These are phyloP conservation scores for Thalpophila matura DNA, from an alignment of 2,888 invertebrate species.

Conservation along the genomic window DNA sequence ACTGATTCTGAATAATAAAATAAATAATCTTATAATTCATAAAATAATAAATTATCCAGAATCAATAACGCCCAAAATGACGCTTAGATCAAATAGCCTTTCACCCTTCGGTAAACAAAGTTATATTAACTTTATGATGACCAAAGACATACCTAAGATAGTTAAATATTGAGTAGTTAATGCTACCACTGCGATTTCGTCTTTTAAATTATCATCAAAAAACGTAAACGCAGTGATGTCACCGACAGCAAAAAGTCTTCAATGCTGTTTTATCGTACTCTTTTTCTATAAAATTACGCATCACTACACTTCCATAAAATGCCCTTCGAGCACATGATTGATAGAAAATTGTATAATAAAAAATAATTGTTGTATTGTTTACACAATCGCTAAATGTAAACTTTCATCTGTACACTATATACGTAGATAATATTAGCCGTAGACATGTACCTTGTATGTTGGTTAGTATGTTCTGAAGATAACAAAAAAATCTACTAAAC, in stretches of 20 bases:
- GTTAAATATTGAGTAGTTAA: too few relatives aligned
- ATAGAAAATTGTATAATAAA: slow-evolving; percentile 28
- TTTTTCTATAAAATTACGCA: background rate
- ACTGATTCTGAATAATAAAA: too few relatives aligned
- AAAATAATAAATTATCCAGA: too few relatives aligned
- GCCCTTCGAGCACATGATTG: slow-evolving; percentile 58
- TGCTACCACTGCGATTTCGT: too few relatives aligned
- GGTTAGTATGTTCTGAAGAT: slow-evolving; percentile 81
- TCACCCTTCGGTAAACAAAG: too few relatives aligned
- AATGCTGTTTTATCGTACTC: too few relatives aligned
- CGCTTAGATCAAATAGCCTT: too few relatives aligned
- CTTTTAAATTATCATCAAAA: too few relatives aligned
- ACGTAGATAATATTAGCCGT: slow-evolving; percentile 73
- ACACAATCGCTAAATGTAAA: slow-evolving; percentile 65
- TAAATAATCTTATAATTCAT: too few relatives aligned
- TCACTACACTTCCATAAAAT: slow-evolving; percentile 7
- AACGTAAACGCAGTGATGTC: too few relatives aligned
- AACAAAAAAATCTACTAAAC: slow-evolving; percentile 74
- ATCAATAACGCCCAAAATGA: too few relatives aligned
- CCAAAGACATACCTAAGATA: background rate
- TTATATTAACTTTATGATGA: background rate
- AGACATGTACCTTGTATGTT: slow-evolving; percentile 80
- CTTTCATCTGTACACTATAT: slow-evolving; percentile 65
- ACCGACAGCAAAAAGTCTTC: too few relatives aligned
- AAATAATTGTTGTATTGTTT: slow-evolving; percentile 61